Conservation (phyloP, 2,797 vertebrate species). For the Hydrocynus forskahlii region DNA sequence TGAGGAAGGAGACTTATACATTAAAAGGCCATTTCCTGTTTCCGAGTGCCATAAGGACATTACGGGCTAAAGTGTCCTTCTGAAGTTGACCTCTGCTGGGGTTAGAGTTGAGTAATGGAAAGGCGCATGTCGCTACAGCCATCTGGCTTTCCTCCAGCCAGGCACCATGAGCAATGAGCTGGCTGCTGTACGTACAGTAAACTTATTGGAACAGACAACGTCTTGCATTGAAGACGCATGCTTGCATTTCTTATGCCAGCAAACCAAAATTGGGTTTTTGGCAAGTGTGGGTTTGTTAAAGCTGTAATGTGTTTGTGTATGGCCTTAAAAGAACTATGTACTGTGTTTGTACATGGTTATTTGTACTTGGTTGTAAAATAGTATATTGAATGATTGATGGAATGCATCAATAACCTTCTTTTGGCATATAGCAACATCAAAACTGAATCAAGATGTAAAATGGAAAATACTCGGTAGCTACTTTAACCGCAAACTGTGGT, state of each 20-base stretch:
- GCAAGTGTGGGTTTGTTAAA: neutral
- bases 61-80: slow-evolving; percentile 53
- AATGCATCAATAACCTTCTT: neutral
- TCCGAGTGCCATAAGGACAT: slow-evolving; percentile 59
- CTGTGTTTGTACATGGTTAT: neutral
- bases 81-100: slow-evolving; percentile 54
- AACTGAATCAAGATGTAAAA: neutral
- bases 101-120: slow-evolving; percentile 56
- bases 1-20: slow-evolving; percentile 34
- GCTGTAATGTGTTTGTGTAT: neutral
- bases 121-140: slow-evolving; percentile 40
- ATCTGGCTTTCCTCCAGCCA: slow-evolving; percentile 51
- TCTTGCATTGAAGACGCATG: neutral
- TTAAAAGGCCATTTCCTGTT: slow-evolving; percentile 58
- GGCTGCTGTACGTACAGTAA: slow-evolving; percentile 27
- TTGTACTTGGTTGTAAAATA: neutral
- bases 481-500: neutral
- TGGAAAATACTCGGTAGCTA: neutral
- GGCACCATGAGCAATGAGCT: slow-evolving; percentile 31
- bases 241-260: neutral
- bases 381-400: no score
- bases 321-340: no score
- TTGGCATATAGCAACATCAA: neutral
- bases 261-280: neutral
- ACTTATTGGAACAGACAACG: neutral